Evolutionary conservation across 1,140 invertebrate species (phyloP).

Genomic region (Eupeodes corollae): DNA sequence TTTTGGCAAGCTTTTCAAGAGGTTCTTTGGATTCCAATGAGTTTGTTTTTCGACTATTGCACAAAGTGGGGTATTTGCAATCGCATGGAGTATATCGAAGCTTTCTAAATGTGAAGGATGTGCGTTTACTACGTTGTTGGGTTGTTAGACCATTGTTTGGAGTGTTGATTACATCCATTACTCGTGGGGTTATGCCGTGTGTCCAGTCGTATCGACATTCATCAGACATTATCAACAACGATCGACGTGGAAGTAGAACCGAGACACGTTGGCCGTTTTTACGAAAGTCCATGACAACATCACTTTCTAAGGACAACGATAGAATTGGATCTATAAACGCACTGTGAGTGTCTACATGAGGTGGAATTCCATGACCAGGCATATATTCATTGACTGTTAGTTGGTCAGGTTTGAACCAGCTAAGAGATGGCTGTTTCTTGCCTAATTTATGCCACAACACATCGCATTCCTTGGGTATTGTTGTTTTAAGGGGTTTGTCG

Average conservation of each 20-base stretch:
- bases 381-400: constrained; percentile 85
- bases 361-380: constrained; percentile 88
- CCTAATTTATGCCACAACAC: constrained; percentile 53
- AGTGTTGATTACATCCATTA: constrained; percentile 53
- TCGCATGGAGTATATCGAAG: constrained; percentile 39
- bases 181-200: constrained; percentile 76
- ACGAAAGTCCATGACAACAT: constrained; percentile 81
- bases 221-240: constrained; percentile 71
- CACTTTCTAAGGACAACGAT: constrained; percentile 76
- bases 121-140: constrained; percentile 48
- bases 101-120: constrained; percentile 84
- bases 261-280: constrained; percentile 47
- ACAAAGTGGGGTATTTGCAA: constrained; percentile 46
- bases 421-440: constrained; percentile 37
- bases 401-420: constrained; percentile 63
- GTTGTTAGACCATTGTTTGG: constrained; percentile 36
- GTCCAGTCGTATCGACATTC: constrained; percentile 75
- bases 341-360: constrained; percentile 91
- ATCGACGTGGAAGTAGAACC: constrained; percentile 60
- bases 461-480: constrained; percentile 60
- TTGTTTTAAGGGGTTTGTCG: constrained; percentile 48
- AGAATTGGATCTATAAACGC: constrained; percentile 83
- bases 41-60: constrained; percentile 43
- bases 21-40: constrained; percentile 1
- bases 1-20: constrained; percentile 45